Percentiles rank a stretch among this genome's conserved stretches.
Evolutionary conservation across 2,888 invertebrate species (phyloP).

Genomic region (Chelonus formosanus): DNA sequence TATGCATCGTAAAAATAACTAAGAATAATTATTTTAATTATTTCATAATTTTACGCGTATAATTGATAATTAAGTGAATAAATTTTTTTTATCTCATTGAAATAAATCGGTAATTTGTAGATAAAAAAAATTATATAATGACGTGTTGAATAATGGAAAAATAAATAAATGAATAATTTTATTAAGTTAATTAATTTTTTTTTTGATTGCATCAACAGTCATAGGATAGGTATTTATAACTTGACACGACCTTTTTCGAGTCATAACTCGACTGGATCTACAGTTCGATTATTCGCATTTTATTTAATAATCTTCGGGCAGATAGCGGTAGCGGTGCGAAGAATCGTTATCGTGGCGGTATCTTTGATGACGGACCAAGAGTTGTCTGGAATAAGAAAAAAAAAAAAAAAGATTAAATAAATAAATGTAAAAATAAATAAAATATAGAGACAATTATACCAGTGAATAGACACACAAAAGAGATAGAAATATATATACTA

Average conservation of each 20-base stretch:
- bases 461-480: too few species aligned
- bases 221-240: constrained; percentile 12
- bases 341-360: constrained; percentile 42
- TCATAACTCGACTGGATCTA: constrained; percentile 12
- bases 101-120: too few species aligned
- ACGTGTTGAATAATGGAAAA: too few species aligned
- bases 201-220: background rate
- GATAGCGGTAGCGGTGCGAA: constrained; percentile 33
- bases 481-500: too few species aligned
- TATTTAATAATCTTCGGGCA: constrained; percentile 18
- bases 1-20: too few species aligned
- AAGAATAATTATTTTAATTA: too few species aligned
- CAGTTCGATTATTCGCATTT: constrained; percentile 19
- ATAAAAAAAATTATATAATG: too few species aligned
- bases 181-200: background rate
- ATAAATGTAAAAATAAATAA: constrained; percentile 27
- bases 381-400: constrained; percentile 18
- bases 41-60: too few species aligned
- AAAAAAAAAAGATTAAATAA: constrained; percentile 16
- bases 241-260: constrained; percentile 10
- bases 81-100: too few species aligned
- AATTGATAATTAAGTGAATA: too few species aligned
- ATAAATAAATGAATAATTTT: too few species aligned
- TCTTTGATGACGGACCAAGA: constrained; percentile 44
- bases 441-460: constrained; percentile 35